These are phyloP conservation scores for Poeciliopsis retropinna DNA, from an alignment of 2,113 vertebrate genomes.

Conservation along the genomic window DNA sequence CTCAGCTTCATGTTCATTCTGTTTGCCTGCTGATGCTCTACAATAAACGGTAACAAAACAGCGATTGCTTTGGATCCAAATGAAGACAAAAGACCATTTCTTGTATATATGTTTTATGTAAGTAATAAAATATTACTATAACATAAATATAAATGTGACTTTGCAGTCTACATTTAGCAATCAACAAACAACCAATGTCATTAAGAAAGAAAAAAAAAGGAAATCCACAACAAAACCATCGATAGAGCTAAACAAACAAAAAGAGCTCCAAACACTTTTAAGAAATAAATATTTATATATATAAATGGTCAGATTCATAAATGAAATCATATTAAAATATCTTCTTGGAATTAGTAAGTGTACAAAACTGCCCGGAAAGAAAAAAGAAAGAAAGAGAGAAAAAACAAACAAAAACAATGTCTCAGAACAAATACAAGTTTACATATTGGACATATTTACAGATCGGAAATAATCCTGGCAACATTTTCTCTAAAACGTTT, in stretches of 20 bases:
- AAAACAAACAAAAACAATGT: conserved; percentile 82
- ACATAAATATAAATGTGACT: conserved; percentile 99
- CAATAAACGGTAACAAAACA: conserved; percentile 55
- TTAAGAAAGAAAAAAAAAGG: conserved; percentile 80
- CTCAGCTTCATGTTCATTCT: conserved; percentile 41
- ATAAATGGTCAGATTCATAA: conserved; percentile 91
- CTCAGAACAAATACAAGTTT: conserved; percentile 89
- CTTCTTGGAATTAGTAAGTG: conserved; percentile 91
- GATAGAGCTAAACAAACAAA: conserved; percentile 83
- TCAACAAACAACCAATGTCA: conserved; percentile 93
- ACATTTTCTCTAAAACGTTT: conserved; percentile 83
- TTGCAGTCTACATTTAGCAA: conserved; percentile 96
- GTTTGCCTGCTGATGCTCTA: conserved; percentile 46
- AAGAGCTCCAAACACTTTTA: conserved; percentile 89
- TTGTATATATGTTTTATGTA: conserved; percentile 99
- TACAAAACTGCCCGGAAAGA: conserved; percentile 92
- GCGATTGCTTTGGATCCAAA: conserved; percentile 58
- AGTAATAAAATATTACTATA: conserved; percentile 99
- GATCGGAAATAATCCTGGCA: conserved; percentile 84
- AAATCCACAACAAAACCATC: conserved; percentile 90
- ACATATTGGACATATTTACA: conserved; percentile 97
- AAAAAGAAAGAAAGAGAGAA: conserved; percentile 84
- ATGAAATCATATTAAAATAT: conserved; percentile 97
- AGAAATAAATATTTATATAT: conserved; percentile 93
- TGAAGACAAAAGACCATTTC: conserved; percentile 93